phyloP scores from a whole-genome alignment of 2,888 invertebrate genomes.

The Panorpa germanica region DNA sequence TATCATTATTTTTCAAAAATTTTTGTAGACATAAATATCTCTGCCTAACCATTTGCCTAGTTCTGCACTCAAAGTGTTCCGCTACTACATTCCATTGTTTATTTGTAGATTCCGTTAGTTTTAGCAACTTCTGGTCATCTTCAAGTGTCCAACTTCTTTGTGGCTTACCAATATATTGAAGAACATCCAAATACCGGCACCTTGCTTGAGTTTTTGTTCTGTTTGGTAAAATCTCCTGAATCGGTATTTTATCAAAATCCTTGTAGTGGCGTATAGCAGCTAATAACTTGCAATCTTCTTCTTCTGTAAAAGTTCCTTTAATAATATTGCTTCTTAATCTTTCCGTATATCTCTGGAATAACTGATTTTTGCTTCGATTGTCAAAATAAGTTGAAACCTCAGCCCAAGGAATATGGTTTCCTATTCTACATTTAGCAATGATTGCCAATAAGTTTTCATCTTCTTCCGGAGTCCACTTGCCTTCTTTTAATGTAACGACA shows the following conservation, averaged over 20 bases:
- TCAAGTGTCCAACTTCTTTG: conserved; percentile 38
- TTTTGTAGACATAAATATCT: no score
- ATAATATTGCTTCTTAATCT: no score
- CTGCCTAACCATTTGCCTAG: no score
- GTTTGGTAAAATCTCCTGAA: conserved; percentile 35
- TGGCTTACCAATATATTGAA: conserved; percentile 19
- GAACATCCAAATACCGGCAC: conserved; percentile 33
- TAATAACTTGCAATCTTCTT: conserved; percentile 46
- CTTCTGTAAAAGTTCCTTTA: conserved; percentile 41
- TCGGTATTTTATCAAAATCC: conserved; percentile 35
- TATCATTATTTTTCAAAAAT: no score
- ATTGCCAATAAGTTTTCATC: conserved; percentile 40
- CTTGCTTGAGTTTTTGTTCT: conserved; percentile 41
- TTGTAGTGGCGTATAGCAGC: conserved; percentile 35
- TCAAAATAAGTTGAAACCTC: conserved; percentile 42
- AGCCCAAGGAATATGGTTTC: conserved; percentile 54
- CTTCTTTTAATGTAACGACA: no score
- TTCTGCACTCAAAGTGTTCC: no score
- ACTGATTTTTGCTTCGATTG: conserved; percentile 40
- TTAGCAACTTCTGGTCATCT: conserved; percentile 40
- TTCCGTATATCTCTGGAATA: no score
- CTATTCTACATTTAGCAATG: conserved; percentile 40
- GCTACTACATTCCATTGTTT: no score
- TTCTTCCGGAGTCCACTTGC: conserved; percentile 51
- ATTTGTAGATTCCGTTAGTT: no score